These are phyloP conservation scores for Bothrops jararaca DNA, from an alignment of 2,113 vertebrate genomes.

Conservation along the genomic window DNA sequence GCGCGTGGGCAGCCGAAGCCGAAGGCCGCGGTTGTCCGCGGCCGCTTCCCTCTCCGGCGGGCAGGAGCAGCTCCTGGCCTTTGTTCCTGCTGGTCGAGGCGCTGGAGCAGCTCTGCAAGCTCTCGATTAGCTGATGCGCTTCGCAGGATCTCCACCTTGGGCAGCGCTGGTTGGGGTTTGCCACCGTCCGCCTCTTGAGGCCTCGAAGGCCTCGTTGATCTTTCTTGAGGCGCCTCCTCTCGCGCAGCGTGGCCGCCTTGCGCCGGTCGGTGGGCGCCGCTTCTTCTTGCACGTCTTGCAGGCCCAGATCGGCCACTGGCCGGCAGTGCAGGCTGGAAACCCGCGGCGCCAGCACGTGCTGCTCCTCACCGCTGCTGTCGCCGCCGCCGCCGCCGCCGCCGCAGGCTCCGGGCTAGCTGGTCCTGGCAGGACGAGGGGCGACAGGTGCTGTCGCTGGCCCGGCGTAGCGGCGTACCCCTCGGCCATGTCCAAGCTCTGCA, in stretches of 20 bases:
- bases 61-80: constrained; percentile 64
- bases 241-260: constrained; percentile 92
- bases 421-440: constrained; percentile 84
- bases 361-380: constrained; percentile 92
- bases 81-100: constrained; percentile 90
- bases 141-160: constrained; percentile 97
- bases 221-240: constrained; percentile 93
- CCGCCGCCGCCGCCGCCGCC: constrained; percentile 63
- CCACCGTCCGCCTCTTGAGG: constrained; percentile 91
- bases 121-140: constrained; percentile 98
- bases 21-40: constrained; percentile 70
- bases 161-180: constrained; percentile 94
- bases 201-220: constrained; percentile 98
- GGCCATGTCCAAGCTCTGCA: constrained; percentile 88
- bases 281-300: constrained; percentile 95
- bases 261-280: constrained; percentile 90
- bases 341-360: constrained; percentile 91
- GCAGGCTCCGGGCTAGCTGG: constrained; percentile 77
- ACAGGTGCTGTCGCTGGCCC: constrained; percentile 83
- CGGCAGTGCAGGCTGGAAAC: constrained; percentile 88
- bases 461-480: constrained; percentile 89
- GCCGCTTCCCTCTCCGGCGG: neutral
- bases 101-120: constrained; percentile 90
- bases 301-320: constrained; percentile 96
- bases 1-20: constrained; percentile 73